Evolutionary conservation across 2,888 invertebrate species (phyloP), one percentile per base, ranked within the genome.

Genomic region (Carabus problematicus): DNA sequence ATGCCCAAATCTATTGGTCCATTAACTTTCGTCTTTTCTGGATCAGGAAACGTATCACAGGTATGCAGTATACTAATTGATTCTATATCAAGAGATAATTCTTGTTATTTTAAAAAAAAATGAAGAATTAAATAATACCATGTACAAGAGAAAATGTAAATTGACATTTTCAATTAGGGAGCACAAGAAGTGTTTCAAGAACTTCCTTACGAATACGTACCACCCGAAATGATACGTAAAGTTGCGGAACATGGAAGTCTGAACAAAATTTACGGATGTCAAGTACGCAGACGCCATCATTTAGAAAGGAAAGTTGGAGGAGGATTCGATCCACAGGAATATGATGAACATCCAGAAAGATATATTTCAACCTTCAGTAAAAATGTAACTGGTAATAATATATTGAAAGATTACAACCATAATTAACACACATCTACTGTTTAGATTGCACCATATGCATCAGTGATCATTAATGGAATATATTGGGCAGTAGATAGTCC

Each of bases 401-500:
- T n/a, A 11, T 12, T 45, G 7, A 45, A 45, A 14, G 45, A 45
- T 14, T 16, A 11, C 18, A 54, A 54, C 54, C 3, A 54, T 14
- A 6, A 16, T 54, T 19, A 9, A 29, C 29, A 16, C 1, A 39
- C 29, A 9, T 18, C 9, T 52, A 11, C 19, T 18, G 62, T 68
- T 72, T 80, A 92, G 87, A 95, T 99, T 74, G 99, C 98, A 0
- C 98, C 99, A 0, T 98, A 97, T 80, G 97, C 98, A 0, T 97
- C 97, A 0, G 95, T 97, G 0, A 91, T 99, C 71, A 88, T 99
- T 54, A 99, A 99, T 80, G 96, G 99, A 39, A 99, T 99, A 76
- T 99, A 98, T 82, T 99, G 98, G 97, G 98, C 97, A 0, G 94
- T 97, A 0, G 95, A 94, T 76, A 94, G 97, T 73, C 99, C 99